Conservation (phyloP, 2,888 invertebrate species). For the Sinelater perroti region DNA sequence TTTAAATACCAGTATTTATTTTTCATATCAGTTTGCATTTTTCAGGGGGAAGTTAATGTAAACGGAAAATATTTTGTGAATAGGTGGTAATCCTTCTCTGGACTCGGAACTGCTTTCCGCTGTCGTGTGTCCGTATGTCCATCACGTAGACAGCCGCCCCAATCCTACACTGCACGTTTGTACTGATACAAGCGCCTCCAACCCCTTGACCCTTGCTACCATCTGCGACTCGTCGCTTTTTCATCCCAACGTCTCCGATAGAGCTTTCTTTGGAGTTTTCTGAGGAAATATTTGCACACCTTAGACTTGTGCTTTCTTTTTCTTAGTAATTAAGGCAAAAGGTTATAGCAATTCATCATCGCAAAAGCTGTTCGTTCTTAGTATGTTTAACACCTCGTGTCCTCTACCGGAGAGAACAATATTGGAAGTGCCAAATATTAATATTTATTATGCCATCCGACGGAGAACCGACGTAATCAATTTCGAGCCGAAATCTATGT, state of each 20-base stretch:
- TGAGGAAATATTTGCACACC: too few species aligned
- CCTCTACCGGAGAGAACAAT: too few species aligned
- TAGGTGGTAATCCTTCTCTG: slow-evolving; percentile 51
- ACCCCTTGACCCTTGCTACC: slow-evolving; percentile 45
- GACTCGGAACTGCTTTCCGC: slow-evolving; percentile 50
- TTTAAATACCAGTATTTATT: too few species aligned
- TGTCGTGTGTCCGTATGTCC: slow-evolving; percentile 57
- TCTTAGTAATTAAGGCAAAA: too few species aligned
- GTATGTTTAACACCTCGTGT: too few species aligned
- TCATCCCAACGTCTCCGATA: slow-evolving; percentile 17
- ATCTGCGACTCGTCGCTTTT: slow-evolving; percentile 40
- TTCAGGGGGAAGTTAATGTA: too few species aligned
- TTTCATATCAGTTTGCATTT: too few species aligned
- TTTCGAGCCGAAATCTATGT: slow-evolving; percentile 34
- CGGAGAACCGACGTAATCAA: slow-evolving; percentile 20
- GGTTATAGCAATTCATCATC: too few species aligned
- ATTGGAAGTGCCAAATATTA: too few species aligned
- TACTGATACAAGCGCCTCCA: slow-evolving; percentile 53
- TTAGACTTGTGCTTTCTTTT: too few species aligned
- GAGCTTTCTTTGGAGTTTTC: too few species aligned
- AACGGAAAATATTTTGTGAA: slow-evolving; percentile 47
- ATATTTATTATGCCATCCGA: slow-evolving; percentile 17
- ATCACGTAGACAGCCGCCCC: slow-evolving; percentile 54
- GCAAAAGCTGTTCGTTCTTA: too few species aligned
- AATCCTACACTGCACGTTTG: slow-evolving; percentile 47